These are phyloP conservation scores for Monomorium pharaonis DNA, from an alignment of 1,140 invertebrate genomes.

Conservation along the genomic window DNA sequence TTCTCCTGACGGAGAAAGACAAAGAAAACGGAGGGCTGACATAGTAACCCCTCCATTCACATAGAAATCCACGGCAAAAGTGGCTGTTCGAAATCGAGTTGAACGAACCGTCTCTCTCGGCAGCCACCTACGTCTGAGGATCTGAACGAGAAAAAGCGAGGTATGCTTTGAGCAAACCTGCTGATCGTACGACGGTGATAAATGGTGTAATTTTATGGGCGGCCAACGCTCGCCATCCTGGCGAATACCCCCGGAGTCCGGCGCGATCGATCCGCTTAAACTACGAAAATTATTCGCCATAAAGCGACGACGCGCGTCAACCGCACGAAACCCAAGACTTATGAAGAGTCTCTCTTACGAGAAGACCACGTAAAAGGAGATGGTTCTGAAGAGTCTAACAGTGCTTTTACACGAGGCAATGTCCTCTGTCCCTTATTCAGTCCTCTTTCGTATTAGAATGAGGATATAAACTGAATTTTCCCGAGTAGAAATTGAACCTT, in stretches of 20 bases:
- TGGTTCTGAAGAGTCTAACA: slow-evolving; percentile 8
- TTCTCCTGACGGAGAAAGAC: slow-evolving; percentile 2
- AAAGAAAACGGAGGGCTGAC: slow-evolving; percentile 50
- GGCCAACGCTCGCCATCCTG: slow-evolving; percentile 38
- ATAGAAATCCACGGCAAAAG: slow-evolving; percentile 36
- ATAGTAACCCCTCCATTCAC: slow-evolving; percentile 39
- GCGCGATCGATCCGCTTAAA: slow-evolving; percentile 25
- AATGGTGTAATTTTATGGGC: slow-evolving; percentile 66
- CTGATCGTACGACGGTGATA: slow-evolving; percentile 57
- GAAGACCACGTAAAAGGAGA: background rate
- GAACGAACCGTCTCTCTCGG: slow-evolving; percentile 63
- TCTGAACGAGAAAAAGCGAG: slow-evolving; percentile 59
- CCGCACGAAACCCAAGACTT: background rate
- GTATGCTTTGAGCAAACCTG: background rate
- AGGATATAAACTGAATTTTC: background rate
- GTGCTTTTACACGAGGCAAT: background rate
- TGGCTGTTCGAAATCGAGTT: slow-evolving; percentile 58
- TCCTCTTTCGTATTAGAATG: background rate
- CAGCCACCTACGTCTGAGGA: slow-evolving; percentile 47
- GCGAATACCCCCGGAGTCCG: background rate
- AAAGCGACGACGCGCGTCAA: slow-evolving; percentile 56
- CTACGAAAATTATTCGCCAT: slow-evolving; percentile 67
- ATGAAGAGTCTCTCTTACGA: background rate
- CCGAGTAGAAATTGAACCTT: background rate
- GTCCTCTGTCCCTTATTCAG: background rate